Evolutionary conservation across 2,888 invertebrate genomes (phyloP).

Genomic region (Xestia xanthographa): DNA sequence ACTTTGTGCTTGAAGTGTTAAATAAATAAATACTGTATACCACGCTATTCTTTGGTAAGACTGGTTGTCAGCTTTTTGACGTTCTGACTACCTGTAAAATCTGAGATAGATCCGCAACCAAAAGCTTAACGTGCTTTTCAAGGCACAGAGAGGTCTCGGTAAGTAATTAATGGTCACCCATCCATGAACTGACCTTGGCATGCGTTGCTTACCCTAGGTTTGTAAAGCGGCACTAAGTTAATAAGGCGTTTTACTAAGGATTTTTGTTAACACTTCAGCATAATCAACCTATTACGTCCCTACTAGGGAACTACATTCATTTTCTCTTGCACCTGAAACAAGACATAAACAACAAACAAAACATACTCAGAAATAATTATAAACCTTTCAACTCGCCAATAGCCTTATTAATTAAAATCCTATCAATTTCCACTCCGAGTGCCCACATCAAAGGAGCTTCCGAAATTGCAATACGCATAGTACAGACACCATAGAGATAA

Average conservation of each 20-base stretch:
- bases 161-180: neutral
- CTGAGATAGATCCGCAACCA: no score
- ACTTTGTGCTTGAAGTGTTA: no score
- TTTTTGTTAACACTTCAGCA: neutral
- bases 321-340: neutral
- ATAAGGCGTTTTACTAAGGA: neutral
- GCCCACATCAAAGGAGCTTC: slow-evolving; percentile 29
- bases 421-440: slow-evolving; percentile 37
- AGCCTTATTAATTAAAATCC: slow-evolving; percentile 35
- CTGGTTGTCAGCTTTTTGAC: neutral
- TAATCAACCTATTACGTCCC: neutral
- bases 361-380: neutral
- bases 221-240: neutral
- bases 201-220: neutral
- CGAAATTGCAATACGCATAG: slow-evolving; percentile 35
- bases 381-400: neutral
- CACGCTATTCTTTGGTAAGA: neutral
- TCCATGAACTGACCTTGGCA: neutral
- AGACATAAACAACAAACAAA: neutral
- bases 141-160: neutral
- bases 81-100: neutral
- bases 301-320: neutral
- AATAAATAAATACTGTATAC: no score
- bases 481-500: neutral
- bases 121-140: neutral